phyloP scores from a whole-genome alignment of 2,888 invertebrate genomes.

The Aricia artaxerxes region DNA sequence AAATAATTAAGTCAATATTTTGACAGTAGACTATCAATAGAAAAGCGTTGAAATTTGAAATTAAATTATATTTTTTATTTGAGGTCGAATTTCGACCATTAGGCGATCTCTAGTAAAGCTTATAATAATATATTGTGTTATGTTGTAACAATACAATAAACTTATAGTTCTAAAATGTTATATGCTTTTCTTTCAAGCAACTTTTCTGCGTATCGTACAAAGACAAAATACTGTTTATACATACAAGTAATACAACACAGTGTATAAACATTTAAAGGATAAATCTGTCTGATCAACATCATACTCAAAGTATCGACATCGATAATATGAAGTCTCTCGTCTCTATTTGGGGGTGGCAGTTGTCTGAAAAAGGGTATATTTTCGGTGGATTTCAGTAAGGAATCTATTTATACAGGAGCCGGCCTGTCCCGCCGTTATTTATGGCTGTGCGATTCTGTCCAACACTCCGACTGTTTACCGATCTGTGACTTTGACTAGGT shows the following conservation, averaged over 20 bases:
- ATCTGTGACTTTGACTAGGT: background rate
- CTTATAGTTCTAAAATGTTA: too few species aligned
- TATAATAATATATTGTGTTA: too few species aligned
- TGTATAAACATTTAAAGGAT: background rate
- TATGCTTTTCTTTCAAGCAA: too few species aligned
- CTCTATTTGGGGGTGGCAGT: constrained; percentile 45
- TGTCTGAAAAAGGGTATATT: constrained; percentile 54
- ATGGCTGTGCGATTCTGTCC: constrained; percentile 31
- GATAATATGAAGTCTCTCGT: constrained; percentile 29
- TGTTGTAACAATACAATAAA: too few species aligned
- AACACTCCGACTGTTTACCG: constrained; percentile 32
- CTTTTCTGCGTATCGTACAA: background rate
- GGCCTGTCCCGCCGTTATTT: constrained; percentile 36
- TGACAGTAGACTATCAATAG: too few species aligned
- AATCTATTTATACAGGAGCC: constrained; percentile 52
- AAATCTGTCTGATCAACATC: background rate
- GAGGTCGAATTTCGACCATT: too few species aligned
- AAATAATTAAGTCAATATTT: too few species aligned
- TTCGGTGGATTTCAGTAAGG: constrained; percentile 56
- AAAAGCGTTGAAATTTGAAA: too few species aligned
- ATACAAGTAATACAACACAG: background rate
- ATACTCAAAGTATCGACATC: constrained; percentile 26
- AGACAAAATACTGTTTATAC: background rate
- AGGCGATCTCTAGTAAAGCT: too few species aligned
- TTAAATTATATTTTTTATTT: too few species aligned